phyloP scores from a whole-genome alignment of 2,888 invertebrate genomes.

The Andrena camellia region DNA sequence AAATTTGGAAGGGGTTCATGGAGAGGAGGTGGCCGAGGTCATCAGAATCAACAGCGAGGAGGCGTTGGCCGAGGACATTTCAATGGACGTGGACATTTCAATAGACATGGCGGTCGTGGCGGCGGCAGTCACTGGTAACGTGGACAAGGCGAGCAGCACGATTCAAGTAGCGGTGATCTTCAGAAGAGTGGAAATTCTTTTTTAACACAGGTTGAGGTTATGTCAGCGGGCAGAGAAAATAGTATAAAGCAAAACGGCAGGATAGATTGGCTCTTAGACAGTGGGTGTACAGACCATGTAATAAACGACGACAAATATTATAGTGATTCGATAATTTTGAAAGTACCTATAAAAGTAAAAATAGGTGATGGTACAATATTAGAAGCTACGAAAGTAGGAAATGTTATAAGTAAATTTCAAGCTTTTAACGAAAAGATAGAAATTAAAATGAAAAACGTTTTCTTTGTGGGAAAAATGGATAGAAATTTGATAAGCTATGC shows the following conservation, averaged over 20 bases:
- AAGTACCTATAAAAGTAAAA: not conserved
- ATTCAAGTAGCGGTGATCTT: too few relatives aligned
- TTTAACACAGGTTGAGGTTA: too few relatives aligned
- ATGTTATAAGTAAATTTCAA: slow-evolving; percentile 13
- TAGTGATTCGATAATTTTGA: not conserved
- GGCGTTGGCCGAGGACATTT: too few relatives aligned
- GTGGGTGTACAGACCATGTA: not conserved
- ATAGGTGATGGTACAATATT: slow-evolving; percentile 36
- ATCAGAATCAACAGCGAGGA: too few relatives aligned
- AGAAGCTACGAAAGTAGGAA: slow-evolving; percentile 39
- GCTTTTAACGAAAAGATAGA: not conserved
- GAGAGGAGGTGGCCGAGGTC: too few relatives aligned
- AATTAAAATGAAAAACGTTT: slow-evolving; percentile 31
- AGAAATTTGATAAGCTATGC: slow-evolving; percentile 41
- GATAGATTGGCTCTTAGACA: not conserved
- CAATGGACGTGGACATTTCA: too few relatives aligned
- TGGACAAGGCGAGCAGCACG: too few relatives aligned
- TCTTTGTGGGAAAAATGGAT: slow-evolving; percentile 36
- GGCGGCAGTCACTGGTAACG: too few relatives aligned
- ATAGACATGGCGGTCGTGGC: too few relatives aligned
- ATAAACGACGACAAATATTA: not conserved
- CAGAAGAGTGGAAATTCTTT: too few relatives aligned
- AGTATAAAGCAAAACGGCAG: not conserved
- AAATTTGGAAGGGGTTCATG: too few relatives aligned
- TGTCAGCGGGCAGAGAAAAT: not conserved